Evolutionary conservation across 2,888 invertebrate genomes (phyloP), one percentile per base, ranked within the genome.

Genomic region (Eueremaeus valkanovi): DNA sequence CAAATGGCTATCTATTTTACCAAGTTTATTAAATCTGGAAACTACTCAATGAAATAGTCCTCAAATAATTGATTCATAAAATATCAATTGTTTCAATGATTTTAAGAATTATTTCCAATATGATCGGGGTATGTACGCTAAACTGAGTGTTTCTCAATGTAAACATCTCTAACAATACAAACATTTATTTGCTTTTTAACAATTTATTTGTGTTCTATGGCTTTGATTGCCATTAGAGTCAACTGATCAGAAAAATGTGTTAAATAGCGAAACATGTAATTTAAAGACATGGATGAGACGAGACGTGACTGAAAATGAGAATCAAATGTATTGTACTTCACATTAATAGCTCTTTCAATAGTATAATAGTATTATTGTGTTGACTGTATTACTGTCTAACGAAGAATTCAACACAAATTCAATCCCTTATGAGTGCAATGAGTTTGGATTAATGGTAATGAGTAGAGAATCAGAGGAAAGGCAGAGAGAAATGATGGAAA

Each of bases 261-360:
- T 51, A 18, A 51, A 51, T 51, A 51, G 51, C 18, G 51, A 51
- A 18, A 45, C 21, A n/a, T 51, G n/a, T n/a, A 21, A 51, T 16
- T 51, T 2, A 51, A n/a, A 51, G 51, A 21, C 51, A 21, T 2
- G 21, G 45, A n/a, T 21, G 3, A n/a, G 9, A 11, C 16, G 18
- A 21, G 51, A 51, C n/a, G 21, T 51, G 51, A 51, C n/a, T n/a
- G n/a, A 51, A 51, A 51, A 51, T n/a, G 51, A 51, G 51, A 51
- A 18, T 6, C 6, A 51, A 51, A 51, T n/a, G 51, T n/a, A 51
- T 21, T 51, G n/a, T 8, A 51, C 18, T n/a, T n/a, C n/a, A n/a
- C n/a, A n/a, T 11, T 21, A 21, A 51, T n/a, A 51, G 51, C 21
- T 21, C n/a, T 51, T 51, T 51, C 51, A 51, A 51, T 51, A n/a